Percentiles rank a stretch among this genome's conserved stretches.
These are phyloP conservation scores for Lepidostoma basale DNA, from an alignment of 1,140 invertebrate species.

Conservation along the genomic window DNA sequence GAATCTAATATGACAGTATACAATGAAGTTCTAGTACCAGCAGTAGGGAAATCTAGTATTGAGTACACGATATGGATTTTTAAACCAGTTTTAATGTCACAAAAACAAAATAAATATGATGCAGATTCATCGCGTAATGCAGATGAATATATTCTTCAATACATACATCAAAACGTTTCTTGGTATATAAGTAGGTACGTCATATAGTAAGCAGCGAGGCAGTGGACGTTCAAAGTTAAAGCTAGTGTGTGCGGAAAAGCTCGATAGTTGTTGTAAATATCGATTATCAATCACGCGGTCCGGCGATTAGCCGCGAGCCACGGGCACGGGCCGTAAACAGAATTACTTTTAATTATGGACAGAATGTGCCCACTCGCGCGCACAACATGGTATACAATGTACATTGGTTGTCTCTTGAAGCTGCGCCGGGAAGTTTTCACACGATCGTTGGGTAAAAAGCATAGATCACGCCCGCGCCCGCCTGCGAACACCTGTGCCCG, in stretches of 20 bases:
- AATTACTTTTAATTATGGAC: neutral
- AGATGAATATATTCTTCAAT: too few relatives aligned
- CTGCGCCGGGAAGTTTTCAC: slow-evolving; percentile 11
- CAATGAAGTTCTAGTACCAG: too few relatives aligned
- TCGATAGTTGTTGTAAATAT: neutral
- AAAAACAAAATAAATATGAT: too few relatives aligned
- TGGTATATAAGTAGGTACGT: too few relatives aligned
- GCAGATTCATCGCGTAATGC: too few relatives aligned
- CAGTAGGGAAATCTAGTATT: too few relatives aligned
- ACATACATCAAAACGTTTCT: too few relatives aligned
- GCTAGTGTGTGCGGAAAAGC: neutral
- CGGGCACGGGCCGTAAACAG: neutral
- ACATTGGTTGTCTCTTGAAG: neutral
- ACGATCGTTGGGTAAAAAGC: slow-evolving; percentile 2
- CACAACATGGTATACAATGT: neutral
- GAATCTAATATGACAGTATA: too few relatives aligned
- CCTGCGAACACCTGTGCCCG: slow-evolving; percentile 11
- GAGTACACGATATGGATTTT: too few relatives aligned
- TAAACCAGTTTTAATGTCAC: too few relatives aligned
- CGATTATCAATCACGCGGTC: neutral
- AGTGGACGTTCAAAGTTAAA: neutral
- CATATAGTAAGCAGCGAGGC: too few relatives aligned
- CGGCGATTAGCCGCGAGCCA: neutral
- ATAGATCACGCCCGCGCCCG: slow-evolving; percentile 14
- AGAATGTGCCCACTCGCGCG: neutral